Percentiles rank a stretch among this genome's conserved stretches.
Evolutionary conservation across 2,113 vertebrate species (phyloP).

Genomic region (Sminthopsis crassicaudata): DNA sequence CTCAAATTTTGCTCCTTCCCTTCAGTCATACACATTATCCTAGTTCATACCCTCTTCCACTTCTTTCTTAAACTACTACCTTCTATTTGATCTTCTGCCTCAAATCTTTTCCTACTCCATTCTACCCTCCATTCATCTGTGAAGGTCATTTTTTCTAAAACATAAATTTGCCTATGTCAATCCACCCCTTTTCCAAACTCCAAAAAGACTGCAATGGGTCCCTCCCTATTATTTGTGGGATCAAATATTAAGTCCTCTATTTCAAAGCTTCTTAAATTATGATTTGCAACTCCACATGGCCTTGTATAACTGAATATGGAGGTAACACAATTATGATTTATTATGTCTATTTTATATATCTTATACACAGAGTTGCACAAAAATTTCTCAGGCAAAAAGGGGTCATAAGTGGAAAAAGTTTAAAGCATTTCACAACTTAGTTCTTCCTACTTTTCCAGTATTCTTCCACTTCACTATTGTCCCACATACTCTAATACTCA

Average conservation of each 20-base stretch:
- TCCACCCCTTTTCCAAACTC: neutral
- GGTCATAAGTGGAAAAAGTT: neutral
- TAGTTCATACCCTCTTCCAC: neutral
- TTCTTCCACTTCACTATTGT: neutral
- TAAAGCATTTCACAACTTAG: neutral
- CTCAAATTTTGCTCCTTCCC: neutral
- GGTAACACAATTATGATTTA: no score
- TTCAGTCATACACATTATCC: neutral
- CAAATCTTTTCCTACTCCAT: neutral
- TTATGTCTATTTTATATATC: no score
- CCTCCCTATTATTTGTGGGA: neutral
- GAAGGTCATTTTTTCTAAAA: neutral
- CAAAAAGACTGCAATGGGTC: neutral
- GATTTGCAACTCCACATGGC: no score
- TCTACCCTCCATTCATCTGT: neutral
- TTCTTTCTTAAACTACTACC: neutral
- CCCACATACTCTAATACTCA: neutral
- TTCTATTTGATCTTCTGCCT: neutral
- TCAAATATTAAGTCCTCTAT: neutral
- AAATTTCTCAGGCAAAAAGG: no score
- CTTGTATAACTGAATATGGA: no score
- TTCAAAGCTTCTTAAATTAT: neutral
- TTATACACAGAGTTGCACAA: no score
- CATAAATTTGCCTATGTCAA: neutral
- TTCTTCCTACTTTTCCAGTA: neutral